These are phyloP conservation scores for Zosterops borbonicus DNA, from an alignment of 2,113 vertebrate species.

Conservation along the genomic window DNA sequence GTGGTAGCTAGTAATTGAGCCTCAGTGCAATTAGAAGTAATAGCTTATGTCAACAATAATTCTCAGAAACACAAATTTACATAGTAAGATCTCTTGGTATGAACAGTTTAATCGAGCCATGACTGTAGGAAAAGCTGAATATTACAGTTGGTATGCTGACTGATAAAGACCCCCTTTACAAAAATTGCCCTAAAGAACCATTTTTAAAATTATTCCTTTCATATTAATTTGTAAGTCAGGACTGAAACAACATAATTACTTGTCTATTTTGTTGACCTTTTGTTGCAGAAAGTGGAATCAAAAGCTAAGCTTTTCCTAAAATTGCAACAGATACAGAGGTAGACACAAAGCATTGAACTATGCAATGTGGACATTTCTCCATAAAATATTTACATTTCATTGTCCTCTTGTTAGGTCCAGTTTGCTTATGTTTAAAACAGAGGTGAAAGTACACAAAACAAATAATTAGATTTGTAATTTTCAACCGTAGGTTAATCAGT, in stretches of 20 bases:
- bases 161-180: not conserved
- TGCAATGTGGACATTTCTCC: not conserved
- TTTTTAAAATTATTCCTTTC: not conserved
- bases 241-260: not conserved
- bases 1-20: not conserved
- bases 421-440: not conserved
- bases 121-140: not conserved
- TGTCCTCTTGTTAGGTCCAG: not conserved
- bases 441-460: not conserved
- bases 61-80: not conserved
- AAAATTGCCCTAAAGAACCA: not conserved
- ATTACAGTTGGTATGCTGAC: not conserved
- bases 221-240: not conserved
- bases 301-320: not conserved
- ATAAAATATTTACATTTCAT: not conserved
- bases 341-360: not conserved
- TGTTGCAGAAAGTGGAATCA: not conserved
- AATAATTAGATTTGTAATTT: not conserved
- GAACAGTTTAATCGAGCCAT: not conserved
- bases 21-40: slow-evolving; percentile 31
- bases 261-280: not conserved
- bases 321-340: not conserved
- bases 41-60: not conserved
- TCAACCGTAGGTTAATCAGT: not conserved
- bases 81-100: not conserved